Conservation (phyloP, 2,888 invertebrate genomes). For the Papilio gigon region DNA sequence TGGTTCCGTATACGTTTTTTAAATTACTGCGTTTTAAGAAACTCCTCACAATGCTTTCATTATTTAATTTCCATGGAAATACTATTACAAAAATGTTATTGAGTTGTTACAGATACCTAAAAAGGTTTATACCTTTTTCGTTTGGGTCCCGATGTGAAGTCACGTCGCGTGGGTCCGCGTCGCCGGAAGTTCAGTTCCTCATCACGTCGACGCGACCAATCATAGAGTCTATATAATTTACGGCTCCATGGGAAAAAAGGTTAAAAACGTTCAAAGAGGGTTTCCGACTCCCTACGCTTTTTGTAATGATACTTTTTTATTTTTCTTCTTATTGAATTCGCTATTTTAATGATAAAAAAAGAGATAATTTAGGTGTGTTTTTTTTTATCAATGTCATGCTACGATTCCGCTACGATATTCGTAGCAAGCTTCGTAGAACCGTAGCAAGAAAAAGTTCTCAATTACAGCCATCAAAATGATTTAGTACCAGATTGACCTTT, state of each 20-base stretch:
- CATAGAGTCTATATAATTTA: conserved; percentile 12
- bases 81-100: background rate
- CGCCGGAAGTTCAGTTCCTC: conserved; percentile 23
- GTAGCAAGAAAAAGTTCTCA: conserved; percentile 1
- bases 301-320: background rate
- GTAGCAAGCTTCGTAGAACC: background rate
- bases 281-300: background rate
- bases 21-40: no score
- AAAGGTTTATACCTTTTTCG: background rate
- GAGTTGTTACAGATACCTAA: background rate
- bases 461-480: conserved; percentile 20
- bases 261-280: background rate
- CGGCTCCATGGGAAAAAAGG: background rate
- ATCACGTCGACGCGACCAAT: conserved; percentile 25
- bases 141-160: no score
- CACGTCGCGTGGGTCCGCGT: no score
- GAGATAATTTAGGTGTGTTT: background rate
- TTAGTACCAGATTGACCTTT: conserved; percentile 17
- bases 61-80: background rate
- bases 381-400: background rate
- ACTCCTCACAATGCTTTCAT: background rate
- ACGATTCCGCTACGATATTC: conserved; percentile 8
- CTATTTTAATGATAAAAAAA: background rate
- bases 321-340: background rate
- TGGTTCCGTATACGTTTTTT: no score